Percentiles rank a stretch among this genome's conserved stretches.
These are phyloP conservation scores for Thamnophis elegans DNA, from an alignment of 2,797 vertebrate species.

Conservation along the genomic window DNA sequence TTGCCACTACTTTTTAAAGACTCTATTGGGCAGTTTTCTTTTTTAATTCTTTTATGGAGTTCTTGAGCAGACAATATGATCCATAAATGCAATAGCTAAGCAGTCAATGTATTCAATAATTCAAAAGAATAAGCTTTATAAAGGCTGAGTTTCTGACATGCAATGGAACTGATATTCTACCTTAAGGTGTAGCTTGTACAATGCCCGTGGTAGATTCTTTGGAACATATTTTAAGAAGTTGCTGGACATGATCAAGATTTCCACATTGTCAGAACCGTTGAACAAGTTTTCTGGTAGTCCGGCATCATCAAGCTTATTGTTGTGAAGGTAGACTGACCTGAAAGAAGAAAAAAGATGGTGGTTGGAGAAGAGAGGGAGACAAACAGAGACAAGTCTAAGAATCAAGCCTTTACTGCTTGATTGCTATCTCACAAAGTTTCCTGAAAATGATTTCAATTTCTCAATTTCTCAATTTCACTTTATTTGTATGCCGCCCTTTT, in stretches of 20 bases:
- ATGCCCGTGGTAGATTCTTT: conserved; percentile 81
- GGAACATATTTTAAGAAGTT: conserved; percentile 92
- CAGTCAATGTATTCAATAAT: background rate
- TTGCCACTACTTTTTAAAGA: background rate
- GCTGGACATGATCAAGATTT: conserved; percentile 96
- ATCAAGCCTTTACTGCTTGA: background rate
- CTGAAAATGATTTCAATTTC: too few species aligned
- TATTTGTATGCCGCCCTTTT: too few species aligned
- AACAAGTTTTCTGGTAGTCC: conserved; percentile 91
- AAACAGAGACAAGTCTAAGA: background rate
- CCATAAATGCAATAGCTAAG: background rate
- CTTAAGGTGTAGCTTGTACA: conserved; percentile 93
- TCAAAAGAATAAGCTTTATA: conserved; percentile 11
- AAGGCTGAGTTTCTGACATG: conserved; percentile 1
- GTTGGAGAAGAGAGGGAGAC: background rate
- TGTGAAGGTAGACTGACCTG: conserved; percentile 97
- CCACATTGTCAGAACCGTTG: conserved; percentile 86
- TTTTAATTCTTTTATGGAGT: background rate
- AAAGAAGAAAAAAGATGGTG: conserved; percentile 1
- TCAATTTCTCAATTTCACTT: too few species aligned
- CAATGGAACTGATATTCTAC: conserved; percentile 61
- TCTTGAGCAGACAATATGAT: background rate
- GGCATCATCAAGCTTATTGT: conserved; percentile 92
- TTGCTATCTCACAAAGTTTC: background rate
- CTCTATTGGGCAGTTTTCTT: background rate